A percentile compares a stretch with the other conserved stretches of the same genome.
Conservation (phyloP, 1,140 invertebrate genomes). For the roundworm (Caenorhabditis elegans) region DNA sequence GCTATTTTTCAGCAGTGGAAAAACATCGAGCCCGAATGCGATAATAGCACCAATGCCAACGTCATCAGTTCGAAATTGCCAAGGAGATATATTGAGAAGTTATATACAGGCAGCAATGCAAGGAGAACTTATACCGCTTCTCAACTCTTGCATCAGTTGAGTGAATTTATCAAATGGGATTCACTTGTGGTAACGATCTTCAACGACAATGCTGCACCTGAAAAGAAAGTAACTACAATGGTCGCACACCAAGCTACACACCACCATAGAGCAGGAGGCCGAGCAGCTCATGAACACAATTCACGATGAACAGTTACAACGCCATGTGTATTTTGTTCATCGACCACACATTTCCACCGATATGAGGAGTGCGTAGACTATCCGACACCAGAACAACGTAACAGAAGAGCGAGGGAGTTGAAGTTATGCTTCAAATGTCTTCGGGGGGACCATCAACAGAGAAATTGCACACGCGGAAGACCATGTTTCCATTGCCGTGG, state of each 20-base stretch:
- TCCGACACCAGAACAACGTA: neutral
- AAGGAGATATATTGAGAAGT: neutral
- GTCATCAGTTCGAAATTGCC: neutral
- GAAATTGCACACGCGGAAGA: neutral
- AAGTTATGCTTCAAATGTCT: neutral
- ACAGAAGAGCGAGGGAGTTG: neutral
- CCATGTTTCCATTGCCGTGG: neutral
- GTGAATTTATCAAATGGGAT: neutral
- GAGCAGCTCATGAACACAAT: neutral
- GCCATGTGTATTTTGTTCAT: neutral
- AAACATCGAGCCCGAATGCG: neutral
- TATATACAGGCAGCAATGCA: neutral
- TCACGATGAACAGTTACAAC: neutral
- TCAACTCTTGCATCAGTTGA: neutral
- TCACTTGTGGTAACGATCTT: neutral
- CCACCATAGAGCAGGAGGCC: neutral
- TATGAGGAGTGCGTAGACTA: neutral
- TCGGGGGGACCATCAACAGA: neutral
- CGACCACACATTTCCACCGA: neutral
- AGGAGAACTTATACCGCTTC: neutral
- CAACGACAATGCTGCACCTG: neutral
- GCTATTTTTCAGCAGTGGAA: neutral
- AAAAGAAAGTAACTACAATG: neutral
- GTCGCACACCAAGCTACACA: neutral
- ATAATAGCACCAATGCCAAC: neutral